phyloP scores from a whole-genome alignment of 2,888 invertebrate species.

The Petrolisthes cinctipes region DNA sequence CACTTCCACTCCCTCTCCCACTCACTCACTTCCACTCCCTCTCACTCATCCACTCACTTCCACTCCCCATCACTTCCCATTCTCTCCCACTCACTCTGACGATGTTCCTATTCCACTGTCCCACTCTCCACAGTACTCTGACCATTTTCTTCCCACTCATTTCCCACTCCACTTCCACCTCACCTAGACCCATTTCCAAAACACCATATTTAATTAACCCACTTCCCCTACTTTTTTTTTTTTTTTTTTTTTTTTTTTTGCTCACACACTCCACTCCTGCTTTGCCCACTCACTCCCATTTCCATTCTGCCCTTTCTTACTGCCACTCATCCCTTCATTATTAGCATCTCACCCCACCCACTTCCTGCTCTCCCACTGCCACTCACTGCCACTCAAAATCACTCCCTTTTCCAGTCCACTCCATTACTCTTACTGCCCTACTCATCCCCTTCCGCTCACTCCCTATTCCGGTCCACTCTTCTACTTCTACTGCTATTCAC shows the following conservation, averaged over 20 bases:
- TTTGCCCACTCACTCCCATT: neutral
- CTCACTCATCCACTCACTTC: neutral
- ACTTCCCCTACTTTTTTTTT: neutral
- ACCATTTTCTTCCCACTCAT: neutral
- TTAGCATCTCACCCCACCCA: too few relatives aligned
- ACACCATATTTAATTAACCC: neutral
- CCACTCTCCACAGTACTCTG: neutral
- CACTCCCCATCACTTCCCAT: neutral
- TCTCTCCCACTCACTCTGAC: neutral
- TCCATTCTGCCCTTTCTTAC: neutral
- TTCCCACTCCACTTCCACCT: neutral
- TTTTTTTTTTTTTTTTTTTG: neutral
- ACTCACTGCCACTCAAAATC: neutral
- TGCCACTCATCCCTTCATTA: neutral
- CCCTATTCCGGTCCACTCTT: neutral
- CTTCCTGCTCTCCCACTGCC: too few relatives aligned
- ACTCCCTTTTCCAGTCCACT: neutral
- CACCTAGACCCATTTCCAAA: neutral
- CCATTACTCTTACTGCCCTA: neutral
- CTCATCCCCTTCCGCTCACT: neutral
- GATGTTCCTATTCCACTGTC: neutral
- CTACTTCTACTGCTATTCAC: neutral
- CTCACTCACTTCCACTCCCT: neutral
- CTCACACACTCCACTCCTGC: neutral
- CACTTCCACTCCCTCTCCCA: neutral